Base-by-base conservation (phyloP, 1,140 invertebrate genomes). In the Formica selysi region DNA sequence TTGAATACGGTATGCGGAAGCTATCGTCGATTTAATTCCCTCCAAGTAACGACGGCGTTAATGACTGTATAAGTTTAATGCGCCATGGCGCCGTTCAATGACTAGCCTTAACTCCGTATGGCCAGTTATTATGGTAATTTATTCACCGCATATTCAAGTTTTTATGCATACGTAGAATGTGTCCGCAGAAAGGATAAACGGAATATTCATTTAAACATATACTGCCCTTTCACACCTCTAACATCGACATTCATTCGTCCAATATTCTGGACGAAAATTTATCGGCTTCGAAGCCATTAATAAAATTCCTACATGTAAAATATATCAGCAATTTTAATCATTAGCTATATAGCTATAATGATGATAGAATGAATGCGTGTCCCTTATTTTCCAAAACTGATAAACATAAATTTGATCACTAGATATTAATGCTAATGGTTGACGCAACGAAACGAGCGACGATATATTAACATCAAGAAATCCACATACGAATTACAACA, bases 1-100 rank as follows among this genome's bases (percentile, higher is more conserved):
- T 26, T 3, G 19, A 22, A 16, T 41, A 48, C n/a, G 11, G 32
- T 48, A 57, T 29, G 19, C 41, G 19, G 26, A n/a, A 76, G 38
- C 19, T 64, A 41, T 48, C 61, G 61, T 41, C 22, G 41, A 65
- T 78, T 78, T 48, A 26, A 44, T 65, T 29, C 41, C 64, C 59
- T 65, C 41, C 10, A 32, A 65, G 41, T 65, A 78, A 76, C 26
- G 38, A 65, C 26, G 29, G 26, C 41, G 61, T 78, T 78, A 78
- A 78, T 78, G 41, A 78, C 59, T 65, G 41, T 65, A 78, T 78
- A 78, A 78, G 62, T 78, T 78, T 78, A 78, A 78, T 78, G 41
- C 38, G 29, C 61, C 29, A 62, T 62, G 57, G 38, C 73, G 73
- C 38, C 73, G 61, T 78, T 78, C 59, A 65, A 65, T 78, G 61